Evolutionary conservation across 2,888 invertebrate genomes (phyloP), one percentile per base, ranked within the genome.

Genomic region (Mantis religiosa): DNA sequence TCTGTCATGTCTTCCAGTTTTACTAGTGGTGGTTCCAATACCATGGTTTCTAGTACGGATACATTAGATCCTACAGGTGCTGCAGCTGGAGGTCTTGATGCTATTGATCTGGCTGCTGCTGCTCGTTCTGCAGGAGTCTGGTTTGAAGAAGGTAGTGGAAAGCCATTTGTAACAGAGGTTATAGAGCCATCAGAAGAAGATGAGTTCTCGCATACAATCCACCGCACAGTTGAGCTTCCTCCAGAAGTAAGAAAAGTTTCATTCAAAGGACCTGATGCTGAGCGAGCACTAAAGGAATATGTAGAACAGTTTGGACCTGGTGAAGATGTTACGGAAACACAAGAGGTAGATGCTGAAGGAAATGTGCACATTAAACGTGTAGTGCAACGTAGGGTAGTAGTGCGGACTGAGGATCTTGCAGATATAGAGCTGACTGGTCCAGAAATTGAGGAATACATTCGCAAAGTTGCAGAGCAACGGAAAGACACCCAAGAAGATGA

Each of bases 1-100:
- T 97, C 97, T 0, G 95, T 97, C 82, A 97, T 97, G 96, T 97
- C 97, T 0, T 97, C 97, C 88, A 97, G 97, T 92, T 95, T 97
- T 88, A 97, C 97, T 28, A 97, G 97, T 92, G 95, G 95, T 90
- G 97, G 97, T 91, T 97, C 97, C 89, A 97, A 97, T 92, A 97
- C 97, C 25, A 95, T 97, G 95, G 96, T 97, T 88, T 97, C 97
- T 34, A 96, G 96, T 28, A 94, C 96, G 91, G 96, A 96, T 91
- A 96, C 95, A 30, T 93, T 96, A 91, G 96, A 96, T 92, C 95
- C 95, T 20, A 92, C 94, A 86, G 94, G 94, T 0, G 93, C 94
- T 0, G 93, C 94, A 7, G 94, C 94, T 0, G 93, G 94, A 8
- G 94, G 94, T 90, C 93, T 94, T 92, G 94, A 95, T 91, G 91